Evolutionary conservation across 2,797 vertebrate species (phyloP), one percentile per base, ranked within the genome.

Genomic region (Periophthalmus magnuspinnatus): DNA sequence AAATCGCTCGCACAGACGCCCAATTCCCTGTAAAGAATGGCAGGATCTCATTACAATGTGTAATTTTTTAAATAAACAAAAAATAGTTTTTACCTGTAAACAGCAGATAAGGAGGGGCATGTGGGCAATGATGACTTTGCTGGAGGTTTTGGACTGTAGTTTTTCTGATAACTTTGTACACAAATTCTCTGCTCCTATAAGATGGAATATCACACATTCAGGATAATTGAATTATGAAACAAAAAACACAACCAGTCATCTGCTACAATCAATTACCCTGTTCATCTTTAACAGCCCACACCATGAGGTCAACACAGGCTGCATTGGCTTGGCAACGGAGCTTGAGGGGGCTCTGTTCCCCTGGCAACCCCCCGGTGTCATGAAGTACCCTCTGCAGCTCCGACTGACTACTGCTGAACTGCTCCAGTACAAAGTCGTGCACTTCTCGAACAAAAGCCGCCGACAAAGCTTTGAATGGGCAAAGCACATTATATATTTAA

Each of bases 241-340:
- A 13, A 10, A 52, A 79, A 58, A n/a, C 48, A 71, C 7, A 22
- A 19, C 34, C 67, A 74, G 66, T 76, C 60, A 34, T 57, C 67
- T 8, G 36, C 48, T 64, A 45, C 45, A 52, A 82, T 72, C 5
- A 54, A 76, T 84, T 87, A 99, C 97, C 96, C 94, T 98, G 96
- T 75, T 98, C 97, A 21, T 99, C 97, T 84, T 97, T 98, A 78
- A 96, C 95, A 0, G 97, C 97, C 97, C 97, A 99, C 84, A 97
- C 97, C 97, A 99, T 97, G 80, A 99, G 96, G 89, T 99, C 97
- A 84, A 99, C 97, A 0, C 97, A 99, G 78, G 97, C 97, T 1
- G 97, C 97, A 17, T 95, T 99, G 69, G 97, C 97, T 85, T 98
- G 97, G 89, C 96, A 99, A 71, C 96, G 95, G 11, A 99, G 92